Conservation (phyloP, 2,113 vertebrate genomes). For the Hippocampus zosterae region DNA sequence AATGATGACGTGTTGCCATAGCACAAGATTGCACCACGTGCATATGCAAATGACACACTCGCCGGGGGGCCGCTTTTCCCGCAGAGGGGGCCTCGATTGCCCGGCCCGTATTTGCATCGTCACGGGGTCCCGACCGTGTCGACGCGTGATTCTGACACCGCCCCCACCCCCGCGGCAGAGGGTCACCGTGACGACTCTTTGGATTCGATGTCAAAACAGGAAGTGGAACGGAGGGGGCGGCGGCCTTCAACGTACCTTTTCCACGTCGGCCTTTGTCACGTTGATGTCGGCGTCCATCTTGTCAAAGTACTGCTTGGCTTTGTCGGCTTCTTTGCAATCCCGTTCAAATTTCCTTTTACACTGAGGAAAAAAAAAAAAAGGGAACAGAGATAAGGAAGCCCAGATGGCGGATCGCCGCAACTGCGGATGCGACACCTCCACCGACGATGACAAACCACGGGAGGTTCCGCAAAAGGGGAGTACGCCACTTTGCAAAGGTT, state of each 20-base stretch:
- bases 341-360: conserved; percentile 88
- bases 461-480: no score
- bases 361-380: conserved; percentile 58
- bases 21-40: no score
- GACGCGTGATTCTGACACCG: conserved; percentile 31
- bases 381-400: not conserved
- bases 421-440: not conserved
- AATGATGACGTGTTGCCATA: no score
- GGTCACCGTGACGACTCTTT: conserved; percentile 36
- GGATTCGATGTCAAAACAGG: conserved; percentile 56
- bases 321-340: conserved; percentile 93
- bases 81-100: conserved; percentile 57
- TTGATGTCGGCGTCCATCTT: conserved; percentile 98
- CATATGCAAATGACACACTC: no score
- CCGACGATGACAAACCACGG: not conserved
- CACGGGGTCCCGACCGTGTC: conserved; percentile 61
- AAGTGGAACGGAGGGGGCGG: conserved; percentile 20
- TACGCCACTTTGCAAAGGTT: no score
- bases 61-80: not conserved
- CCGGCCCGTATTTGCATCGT: conserved; percentile 58
- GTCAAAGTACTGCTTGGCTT: conserved; percentile 94
- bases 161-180: conserved; percentile 35
- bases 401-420: not conserved
- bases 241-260: conserved; percentile 78
- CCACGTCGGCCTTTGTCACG: conserved; percentile 97